Evolutionary conservation across 2,113 vertebrate genomes (phyloP).

Genomic region (Loxodonta africana): DNA sequence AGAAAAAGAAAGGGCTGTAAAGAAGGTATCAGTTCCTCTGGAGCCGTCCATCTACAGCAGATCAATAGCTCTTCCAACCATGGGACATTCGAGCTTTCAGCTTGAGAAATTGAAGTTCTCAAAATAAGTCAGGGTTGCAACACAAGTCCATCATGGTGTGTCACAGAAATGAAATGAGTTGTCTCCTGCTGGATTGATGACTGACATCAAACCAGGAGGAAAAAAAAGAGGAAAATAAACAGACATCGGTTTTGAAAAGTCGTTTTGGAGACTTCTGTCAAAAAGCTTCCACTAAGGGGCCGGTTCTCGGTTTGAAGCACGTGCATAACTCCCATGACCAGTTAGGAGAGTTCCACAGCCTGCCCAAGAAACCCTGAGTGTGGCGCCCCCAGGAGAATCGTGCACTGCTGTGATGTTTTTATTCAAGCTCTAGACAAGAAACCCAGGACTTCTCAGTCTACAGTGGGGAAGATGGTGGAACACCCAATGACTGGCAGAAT

Average conservation of each 20-base stretch:
- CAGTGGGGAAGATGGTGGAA: not conserved
- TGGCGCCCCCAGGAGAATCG: not conserved
- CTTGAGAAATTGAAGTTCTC: constrained; percentile 94
- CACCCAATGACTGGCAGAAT: not conserved
- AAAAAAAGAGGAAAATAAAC: constrained; percentile 88
- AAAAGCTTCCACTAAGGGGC: constrained; percentile 92
- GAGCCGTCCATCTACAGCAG: constrained; percentile 91
- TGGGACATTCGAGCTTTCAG: constrained; percentile 92
- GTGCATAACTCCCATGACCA: constrained; percentile 52
- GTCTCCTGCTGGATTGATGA: constrained; percentile 97
- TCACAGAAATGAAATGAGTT: constrained; percentile 98
- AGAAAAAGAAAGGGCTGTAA: constrained; percentile 86
- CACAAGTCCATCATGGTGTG: constrained; percentile 96
- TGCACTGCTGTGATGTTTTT: not conserved
- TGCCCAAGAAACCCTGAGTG: constrained; percentile 31
- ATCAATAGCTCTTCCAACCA: constrained; percentile 98
- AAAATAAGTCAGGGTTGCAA: constrained; percentile 94
- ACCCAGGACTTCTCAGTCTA: not conserved
- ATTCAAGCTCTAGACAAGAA: constrained; percentile 25
- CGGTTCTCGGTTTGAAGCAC: constrained; percentile 74
- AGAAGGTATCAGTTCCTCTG: constrained; percentile 91
- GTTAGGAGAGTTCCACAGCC: constrained; percentile 51
- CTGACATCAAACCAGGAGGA: constrained; percentile 91
- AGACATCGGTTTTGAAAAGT: constrained; percentile 88
- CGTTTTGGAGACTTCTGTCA: constrained; percentile 92